Conservation (phyloP, 2,888 invertebrate species). For the Entomobrya proxima region DNA sequence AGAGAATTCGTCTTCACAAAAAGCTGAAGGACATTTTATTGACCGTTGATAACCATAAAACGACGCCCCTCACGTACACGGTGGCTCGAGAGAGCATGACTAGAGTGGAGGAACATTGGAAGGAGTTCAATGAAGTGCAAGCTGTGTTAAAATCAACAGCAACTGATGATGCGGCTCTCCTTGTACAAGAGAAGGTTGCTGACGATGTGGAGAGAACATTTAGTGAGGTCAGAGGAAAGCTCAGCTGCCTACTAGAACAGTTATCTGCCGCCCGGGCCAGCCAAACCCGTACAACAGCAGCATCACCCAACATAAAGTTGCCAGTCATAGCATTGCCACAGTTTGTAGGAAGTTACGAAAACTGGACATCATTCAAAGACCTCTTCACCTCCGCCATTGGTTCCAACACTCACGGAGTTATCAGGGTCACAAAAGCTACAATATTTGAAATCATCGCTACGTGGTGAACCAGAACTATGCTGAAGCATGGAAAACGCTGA, state of each 20-base stretch:
- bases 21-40: too few species aligned
- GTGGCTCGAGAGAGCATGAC: too few species aligned
- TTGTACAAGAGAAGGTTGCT: background rate
- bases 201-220: background rate
- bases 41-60: too few species aligned
- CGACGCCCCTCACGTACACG: too few species aligned
- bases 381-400: background rate
- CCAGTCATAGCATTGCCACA: background rate
- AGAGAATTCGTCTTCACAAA: too few species aligned
- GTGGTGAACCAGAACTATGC: background rate
- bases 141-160: too few species aligned
- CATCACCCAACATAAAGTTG: background rate
- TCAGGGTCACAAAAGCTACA: background rate
- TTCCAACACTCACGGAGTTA: background rate
- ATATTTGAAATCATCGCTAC: background rate
- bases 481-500: background rate
- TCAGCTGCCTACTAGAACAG: background rate
- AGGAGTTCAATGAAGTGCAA: too few species aligned
- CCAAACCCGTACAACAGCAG: too few species aligned
- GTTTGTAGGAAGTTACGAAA: background rate
- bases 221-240: background rate
- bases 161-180: background rate
- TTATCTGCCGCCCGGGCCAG: background rate
- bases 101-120: too few species aligned
- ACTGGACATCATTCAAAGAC: constrained; percentile 4